Base-by-base conservation (phyloP, 2,113 vertebrate genomes). In the Chloropsis cyanopogon region DNA sequence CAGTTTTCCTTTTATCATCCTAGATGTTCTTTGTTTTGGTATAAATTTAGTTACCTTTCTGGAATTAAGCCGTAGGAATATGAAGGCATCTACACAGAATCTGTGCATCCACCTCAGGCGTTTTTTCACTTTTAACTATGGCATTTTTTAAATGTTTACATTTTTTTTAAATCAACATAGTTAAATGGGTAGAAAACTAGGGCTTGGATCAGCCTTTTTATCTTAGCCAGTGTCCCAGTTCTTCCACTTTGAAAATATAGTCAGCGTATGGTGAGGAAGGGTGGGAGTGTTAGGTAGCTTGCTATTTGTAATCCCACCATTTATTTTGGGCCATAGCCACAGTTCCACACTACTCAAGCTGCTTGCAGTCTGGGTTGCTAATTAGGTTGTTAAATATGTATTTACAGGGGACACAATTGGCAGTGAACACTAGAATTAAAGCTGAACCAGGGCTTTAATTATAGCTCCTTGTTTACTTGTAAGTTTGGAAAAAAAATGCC, bases 351-450 rank as follows among this genome's bases (percentile, higher is more conserved):
- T 86, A 93, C 90, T 95, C 95, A 93, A 93, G 86, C 90, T 92
- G 94, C 95, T 93, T 94, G 88, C 90, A 95, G 94, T 97, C 92
- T 96, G 90, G 86, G 52, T 97, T 93, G 90, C 94, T 96, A 96
- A 96, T 97, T 96, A 96, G 86, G 86, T 69, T 96, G 92, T 96
- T 96, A 96, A 96, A 95, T 95, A 94, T 95, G 88, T 97, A 94
- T 96, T 97, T 96, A 93, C 72, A 92, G 90, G 92, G 92, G 82
- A 83, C 86, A 96, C 93, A 95, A 93, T 96, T 97, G 95, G 92
- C 93, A 95, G 65, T 68, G 95, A 97, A 57, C 44, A 21, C 90
- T 95, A 92, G 95, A 96, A 97, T 97, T 97, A 96, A 95, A 94
- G 82, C 82, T 95, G 83, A 93, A 96, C 88, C 80, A 72, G 76